These are phyloP conservation scores for Bolinopsis microptera DNA, from an alignment of 37 sponge, comb jelly and placozoan genomes.

Conservation along the genomic window DNA sequence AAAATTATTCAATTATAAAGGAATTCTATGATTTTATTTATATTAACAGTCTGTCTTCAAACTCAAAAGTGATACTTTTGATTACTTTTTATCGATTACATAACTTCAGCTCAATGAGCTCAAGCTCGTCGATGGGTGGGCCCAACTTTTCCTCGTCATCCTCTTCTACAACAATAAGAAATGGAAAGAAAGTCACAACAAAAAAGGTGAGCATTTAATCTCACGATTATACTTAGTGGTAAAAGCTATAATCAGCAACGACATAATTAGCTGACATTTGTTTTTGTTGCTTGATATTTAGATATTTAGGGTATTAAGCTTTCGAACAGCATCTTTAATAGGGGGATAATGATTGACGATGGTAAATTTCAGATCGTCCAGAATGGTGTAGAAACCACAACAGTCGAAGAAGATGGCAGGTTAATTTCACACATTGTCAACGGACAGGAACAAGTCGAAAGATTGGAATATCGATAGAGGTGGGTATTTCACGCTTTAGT, in stretches of 20 bases:
- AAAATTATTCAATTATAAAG: not conserved
- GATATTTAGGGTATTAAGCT: not conserved
- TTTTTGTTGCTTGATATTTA: not conserved
- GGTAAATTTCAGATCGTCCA: slow-evolving; percentile 19
- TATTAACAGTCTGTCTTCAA: too few species aligned
- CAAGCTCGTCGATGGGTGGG: slow-evolving; percentile 30
- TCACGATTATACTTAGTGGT: not conserved
- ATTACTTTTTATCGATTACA: too few species aligned
- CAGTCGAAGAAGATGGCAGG: slow-evolving; percentile 45
- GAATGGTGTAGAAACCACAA: slow-evolving; percentile 32
- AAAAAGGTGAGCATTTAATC: slow-evolving; percentile 5
- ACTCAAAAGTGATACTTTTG: too few species aligned
- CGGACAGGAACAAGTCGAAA: slow-evolving; percentile 44
- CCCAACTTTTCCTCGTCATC: slow-evolving; percentile 23
- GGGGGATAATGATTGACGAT: too few species aligned
- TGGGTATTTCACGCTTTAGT: not conserved
- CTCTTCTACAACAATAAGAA: slow-evolving; percentile 2
- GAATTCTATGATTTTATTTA: too few species aligned
- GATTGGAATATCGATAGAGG: slow-evolving; percentile 11
- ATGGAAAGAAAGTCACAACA: slow-evolving; percentile 44
- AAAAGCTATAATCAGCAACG: not conserved
- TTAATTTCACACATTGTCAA: slow-evolving; percentile 37
- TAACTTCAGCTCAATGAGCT: slow-evolving; percentile 45
- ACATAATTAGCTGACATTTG: not conserved
- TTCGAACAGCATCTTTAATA: not conserved